Percentiles rank a stretch among this genome's conserved stretches.
Conservation (phyloP, 2,797 vertebrate species). For the Fistularia commersonii region DNA sequence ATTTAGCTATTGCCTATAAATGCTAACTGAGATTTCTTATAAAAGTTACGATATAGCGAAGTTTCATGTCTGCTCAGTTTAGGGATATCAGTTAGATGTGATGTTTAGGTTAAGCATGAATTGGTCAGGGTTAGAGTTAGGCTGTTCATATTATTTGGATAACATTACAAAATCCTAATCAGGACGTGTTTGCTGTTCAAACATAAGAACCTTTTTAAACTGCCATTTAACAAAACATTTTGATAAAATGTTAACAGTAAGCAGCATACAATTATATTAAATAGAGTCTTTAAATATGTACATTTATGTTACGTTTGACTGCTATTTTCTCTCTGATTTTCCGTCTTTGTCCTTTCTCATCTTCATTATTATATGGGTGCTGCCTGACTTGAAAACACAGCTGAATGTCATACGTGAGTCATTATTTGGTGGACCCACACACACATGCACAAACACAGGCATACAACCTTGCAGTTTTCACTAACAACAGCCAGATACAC, state of each 20-base stretch:
- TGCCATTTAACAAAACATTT: too few species aligned
- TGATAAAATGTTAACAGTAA: not conserved
- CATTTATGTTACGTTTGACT: conserved; percentile 7
- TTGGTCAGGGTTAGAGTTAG: too few species aligned
- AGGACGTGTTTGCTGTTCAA: too few species aligned
- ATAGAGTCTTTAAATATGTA: conserved; percentile 3
- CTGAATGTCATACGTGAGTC: conserved; percentile 64
- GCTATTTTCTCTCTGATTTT: conserved; percentile 6
- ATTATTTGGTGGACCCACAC: conserved; percentile 26
- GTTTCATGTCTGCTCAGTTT: too few species aligned
- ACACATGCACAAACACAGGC: not conserved
- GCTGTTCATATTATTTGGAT: too few species aligned
- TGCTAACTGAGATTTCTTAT: too few species aligned
- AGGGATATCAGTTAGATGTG: too few species aligned
- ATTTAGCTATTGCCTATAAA: too few species aligned
- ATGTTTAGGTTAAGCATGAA: too few species aligned
- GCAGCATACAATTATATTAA: conserved; percentile 18
- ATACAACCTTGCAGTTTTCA: not conserved
- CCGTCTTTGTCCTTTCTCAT: conserved; percentile 24
- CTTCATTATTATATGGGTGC: conserved; percentile 56
- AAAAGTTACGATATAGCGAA: too few species aligned
- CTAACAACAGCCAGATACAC: conserved; percentile 27
- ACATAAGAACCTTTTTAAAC: too few species aligned
- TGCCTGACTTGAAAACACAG: conserved; percentile 38
- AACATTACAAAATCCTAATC: too few species aligned